A percentile compares a stretch with the other conserved stretches of the same genome.
These are phyloP conservation scores for Sipha flava DNA, from an alignment of 1,140 invertebrate genomes.

Conservation along the genomic window DNA sequence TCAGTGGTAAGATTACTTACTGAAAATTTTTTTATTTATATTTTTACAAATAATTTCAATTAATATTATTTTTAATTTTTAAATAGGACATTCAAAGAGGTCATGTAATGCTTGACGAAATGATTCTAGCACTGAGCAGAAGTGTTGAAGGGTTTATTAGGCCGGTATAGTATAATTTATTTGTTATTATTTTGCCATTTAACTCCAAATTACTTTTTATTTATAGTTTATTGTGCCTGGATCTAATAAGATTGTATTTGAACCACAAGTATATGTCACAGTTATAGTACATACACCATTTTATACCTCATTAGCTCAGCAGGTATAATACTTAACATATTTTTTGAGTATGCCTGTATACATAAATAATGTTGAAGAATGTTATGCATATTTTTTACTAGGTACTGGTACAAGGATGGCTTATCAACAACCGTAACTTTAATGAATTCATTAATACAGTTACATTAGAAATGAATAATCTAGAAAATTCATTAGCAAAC, in stretches of 20 bases:
- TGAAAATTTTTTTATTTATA: background rate
- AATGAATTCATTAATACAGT: constrained; percentile 53
- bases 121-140: constrained; percentile 54
- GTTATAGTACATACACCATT: constrained; percentile 74
- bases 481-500: constrained; percentile 57
- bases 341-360: background rate
- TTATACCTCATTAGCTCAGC: constrained; percentile 59
- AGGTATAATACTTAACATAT: constrained; percentile 45
- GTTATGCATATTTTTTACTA: constrained; percentile 36
- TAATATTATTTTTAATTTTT: background rate
- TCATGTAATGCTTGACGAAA: constrained; percentile 61
- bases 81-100: constrained; percentile 55
- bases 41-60: background rate
- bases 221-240: constrained; percentile 63
- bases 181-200: background rate
- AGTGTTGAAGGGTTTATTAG: constrained; percentile 56
- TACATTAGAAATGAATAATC: constrained; percentile 50
- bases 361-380: background rate
- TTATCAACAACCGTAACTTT: constrained; percentile 56
- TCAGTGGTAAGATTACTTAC: constrained; percentile 46
- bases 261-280: constrained; percentile 66
- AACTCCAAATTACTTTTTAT: background rate
- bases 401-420: constrained; percentile 66
- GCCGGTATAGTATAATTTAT: constrained; percentile 50
- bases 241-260: constrained; percentile 51